Conservation (phyloP, 2,888 invertebrate genomes). For the Caenorhabditis afra region DNA sequence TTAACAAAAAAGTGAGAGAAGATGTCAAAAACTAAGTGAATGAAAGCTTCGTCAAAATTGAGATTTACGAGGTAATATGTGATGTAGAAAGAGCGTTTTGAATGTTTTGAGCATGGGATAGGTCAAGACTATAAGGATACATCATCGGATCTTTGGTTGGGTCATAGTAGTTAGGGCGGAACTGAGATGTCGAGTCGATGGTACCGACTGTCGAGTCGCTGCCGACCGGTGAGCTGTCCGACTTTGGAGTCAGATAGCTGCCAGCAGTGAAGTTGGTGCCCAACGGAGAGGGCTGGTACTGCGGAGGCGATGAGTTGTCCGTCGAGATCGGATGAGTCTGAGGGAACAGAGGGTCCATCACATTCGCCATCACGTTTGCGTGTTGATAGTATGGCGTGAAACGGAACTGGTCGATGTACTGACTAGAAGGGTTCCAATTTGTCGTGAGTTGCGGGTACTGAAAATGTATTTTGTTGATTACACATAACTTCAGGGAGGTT, state of each 20-base stretch:
- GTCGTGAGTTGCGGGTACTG: conserved; percentile 61
- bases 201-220: conserved; percentile 55
- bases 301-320: conserved; percentile 57
- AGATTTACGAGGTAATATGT: conserved; percentile 54
- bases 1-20: conserved; percentile 3
- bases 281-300: conserved; percentile 65
- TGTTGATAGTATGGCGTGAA: conserved; percentile 27
- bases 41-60: too few species aligned
- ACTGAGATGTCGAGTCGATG: conserved; percentile 43
- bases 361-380: conserved; percentile 6
- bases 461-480: background rate
- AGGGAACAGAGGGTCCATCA: conserved; percentile 56
- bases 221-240: conserved; percentile 62
- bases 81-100: conserved; percentile 57
- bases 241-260: conserved; percentile 68
- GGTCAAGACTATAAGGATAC: conserved; percentile 47
- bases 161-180: conserved; percentile 57
- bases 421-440: conserved; percentile 56
- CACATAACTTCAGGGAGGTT: too few species aligned
- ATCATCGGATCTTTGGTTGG: conserved; percentile 57
- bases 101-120: conserved; percentile 59
- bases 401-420: conserved; percentile 59
- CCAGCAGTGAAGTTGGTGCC: conserved; percentile 53
- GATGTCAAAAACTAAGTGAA: conserved; percentile 6
- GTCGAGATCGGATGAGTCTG: conserved; percentile 34